Evolutionary conservation across 2,888 invertebrate species (phyloP), one percentile per base, ranked within the genome.

Genomic region (Listrodromus nycthemerus): DNA sequence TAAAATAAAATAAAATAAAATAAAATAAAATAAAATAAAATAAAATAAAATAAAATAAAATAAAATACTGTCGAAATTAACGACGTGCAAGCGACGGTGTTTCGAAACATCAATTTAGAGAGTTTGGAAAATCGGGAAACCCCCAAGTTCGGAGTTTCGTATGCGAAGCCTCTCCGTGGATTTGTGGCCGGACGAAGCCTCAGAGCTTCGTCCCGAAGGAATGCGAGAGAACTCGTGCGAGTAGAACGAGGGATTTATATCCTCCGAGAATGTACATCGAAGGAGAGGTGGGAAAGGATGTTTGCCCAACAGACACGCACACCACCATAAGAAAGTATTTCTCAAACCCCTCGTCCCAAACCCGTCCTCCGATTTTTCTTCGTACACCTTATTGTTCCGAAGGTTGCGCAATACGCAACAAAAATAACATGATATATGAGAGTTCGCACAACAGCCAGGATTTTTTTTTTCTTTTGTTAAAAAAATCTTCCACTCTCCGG

Each of bases 51-150:
- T 52, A 8, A 16, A 71, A 58, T 58, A 24, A 7, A 58, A 71
- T 41, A 45, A 71, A 52, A 52, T 19, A 58, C 5, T 24, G 19
- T 41, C 16, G 55, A 2, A 61, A 73, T 58, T 5, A 13, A 24
- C 37, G 61, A 2, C 7, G 19, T 16, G 27, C 8, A 27, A 73
- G 16, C 41, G 58, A 27, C n/a, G 24, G 71, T 30, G 27, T 58
- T 58, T 73, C 58, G 41, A 24, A 41, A 67, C 19, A n/a, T 19
- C 66, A 61, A 77, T 67, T 77, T 77, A 30, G 77, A 77, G 69
- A 77, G 77, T 77, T 69, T 69, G 67, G 69, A 48, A 69, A 77
- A 77, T 58, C 41, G 2, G 69, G 58, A 61, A 77, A 61, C 30
- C 6, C 48, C n/a, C 55, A 55, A 37, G 75, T 5, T 24, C 50